Base-by-base conservation (phyloP, 2,888 invertebrate species). In the Bombylius discolor region DNA sequence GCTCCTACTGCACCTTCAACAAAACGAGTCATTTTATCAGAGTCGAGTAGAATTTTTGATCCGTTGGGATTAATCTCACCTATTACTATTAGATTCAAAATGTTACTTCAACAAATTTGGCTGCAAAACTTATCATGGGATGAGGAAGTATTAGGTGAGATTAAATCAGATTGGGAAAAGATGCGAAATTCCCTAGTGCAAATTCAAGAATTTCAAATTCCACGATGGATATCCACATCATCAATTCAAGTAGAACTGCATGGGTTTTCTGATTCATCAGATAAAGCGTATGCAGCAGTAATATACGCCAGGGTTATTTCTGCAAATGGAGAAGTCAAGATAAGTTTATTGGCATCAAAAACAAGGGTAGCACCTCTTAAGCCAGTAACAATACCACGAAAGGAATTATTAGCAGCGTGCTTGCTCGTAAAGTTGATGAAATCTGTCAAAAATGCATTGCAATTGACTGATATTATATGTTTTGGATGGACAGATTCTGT, bases 401-500 rank as follows among this genome's bases (percentile, higher is more conserved):
- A 46, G 5, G 47, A 47, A 11, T 14, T 47, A 12, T 33, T 14
- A 13, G 52, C 47, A 14, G 52, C 52, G 6, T 5, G 5, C 4
- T 23, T 52, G n/a, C 8, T 52, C 12, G 36, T n/a, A 5, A 52
- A 46, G 13, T 33, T 52, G 23, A 31, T 47, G 11, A 13, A 7
- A 1, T 13, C 47, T 0, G 46, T 52, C 5, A 52, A 47, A 36
- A 34, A 5, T 13, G 36, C 52, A 6, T 8, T 51, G 23, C n/a
- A 36, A 14, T n/a, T 11, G n/a, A 33, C 46, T n/a, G 31, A 48
- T 8, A 5, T 48, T 5, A 44, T 5, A 3, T 44, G 47, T 8
- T n/a, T 53, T 23, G 53, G 47, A 4, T 53, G 53, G 53, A 54
- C 49, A 32, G 49, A 54, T 12, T 54, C 54, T 5, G 42, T 8